A percentile compares a stretch with the other conserved stretches of the same genome.
Conservation (phyloP, 2,888 invertebrate species). For the Aleiodes testaceus region DNA sequence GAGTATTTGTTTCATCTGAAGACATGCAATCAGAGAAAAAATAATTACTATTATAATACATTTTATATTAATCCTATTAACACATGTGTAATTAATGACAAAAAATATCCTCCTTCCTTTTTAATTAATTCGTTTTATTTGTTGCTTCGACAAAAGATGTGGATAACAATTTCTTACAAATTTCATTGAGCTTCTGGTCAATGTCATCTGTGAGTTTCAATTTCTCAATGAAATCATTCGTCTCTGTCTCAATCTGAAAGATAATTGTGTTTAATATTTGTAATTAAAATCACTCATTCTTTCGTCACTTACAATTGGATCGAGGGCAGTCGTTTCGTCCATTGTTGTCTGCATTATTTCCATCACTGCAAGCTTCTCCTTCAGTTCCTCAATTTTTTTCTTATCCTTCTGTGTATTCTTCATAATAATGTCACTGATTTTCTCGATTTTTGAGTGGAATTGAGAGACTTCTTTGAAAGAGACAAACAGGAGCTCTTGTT, state of each 20-base stretch:
- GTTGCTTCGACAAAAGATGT: neutral
- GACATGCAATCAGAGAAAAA: conserved; percentile 57
- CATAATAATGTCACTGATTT: conserved; percentile 57
- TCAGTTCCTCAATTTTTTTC: conserved; percentile 52
- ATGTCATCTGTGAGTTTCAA: conserved; percentile 13
- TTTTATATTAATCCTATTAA: conserved; percentile 71
- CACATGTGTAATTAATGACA: conserved; percentile 53
- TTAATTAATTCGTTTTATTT: neutral
- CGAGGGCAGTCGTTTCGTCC: neutral
- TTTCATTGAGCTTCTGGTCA: conserved; percentile 19
- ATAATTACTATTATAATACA: conserved; percentile 69
- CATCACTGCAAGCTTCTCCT: conserved; percentile 33
- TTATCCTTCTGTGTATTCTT: conserved; percentile 56
- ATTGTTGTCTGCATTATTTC: neutral
- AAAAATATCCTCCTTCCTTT: conserved; percentile 28
- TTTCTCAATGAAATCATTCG: conserved; percentile 13
- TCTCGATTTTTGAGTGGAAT: conserved; percentile 62
- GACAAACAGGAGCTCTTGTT: conserved; percentile 60
- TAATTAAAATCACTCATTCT: neutral
- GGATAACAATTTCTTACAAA: conserved; percentile 14
- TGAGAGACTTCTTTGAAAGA: conserved; percentile 54
- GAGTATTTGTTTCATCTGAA: conserved; percentile 52
- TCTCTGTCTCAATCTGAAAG: neutral
- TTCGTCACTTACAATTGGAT: neutral
- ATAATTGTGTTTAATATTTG: neutral